Conservation (phyloP, 2,113 vertebrate genomes). For the Pimephales promelas region DNA sequence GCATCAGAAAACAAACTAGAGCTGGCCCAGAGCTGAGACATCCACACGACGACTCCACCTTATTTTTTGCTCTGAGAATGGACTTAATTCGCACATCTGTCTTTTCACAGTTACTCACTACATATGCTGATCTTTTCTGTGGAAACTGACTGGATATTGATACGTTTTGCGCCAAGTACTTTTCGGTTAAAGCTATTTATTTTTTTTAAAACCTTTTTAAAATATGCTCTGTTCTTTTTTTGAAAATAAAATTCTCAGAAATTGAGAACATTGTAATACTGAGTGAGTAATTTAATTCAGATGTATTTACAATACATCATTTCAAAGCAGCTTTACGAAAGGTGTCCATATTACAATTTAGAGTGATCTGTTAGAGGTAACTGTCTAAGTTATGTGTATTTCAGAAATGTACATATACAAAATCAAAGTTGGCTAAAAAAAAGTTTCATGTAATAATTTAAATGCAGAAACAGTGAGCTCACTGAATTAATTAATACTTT, state of each 20-base stretch:
- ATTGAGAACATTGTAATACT: neutral
- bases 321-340: no score
- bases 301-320: no score
- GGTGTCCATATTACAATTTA: no score
- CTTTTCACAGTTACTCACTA: neutral
- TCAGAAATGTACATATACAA: no score
- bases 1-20: conserved; percentile 75
- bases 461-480: no score
- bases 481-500: no score
- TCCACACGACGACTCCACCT: neutral
- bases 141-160: neutral
- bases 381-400: no score
- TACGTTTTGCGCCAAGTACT: conserved; percentile 24
- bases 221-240: neutral
- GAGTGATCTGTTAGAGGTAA: no score
- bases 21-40: conserved; percentile 81
- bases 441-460: no score
- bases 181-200: conserved; percentile 36
- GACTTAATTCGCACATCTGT: neutral
- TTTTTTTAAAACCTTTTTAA: conserved; percentile 31
- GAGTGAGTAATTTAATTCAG: neutral
- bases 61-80: conserved; percentile 10
- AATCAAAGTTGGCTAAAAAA: no score
- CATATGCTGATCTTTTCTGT: neutral
- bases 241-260: neutral